phyloP scores from a whole-genome alignment of 2,888 invertebrate genomes.

The Amblyteles armatorius region DNA sequence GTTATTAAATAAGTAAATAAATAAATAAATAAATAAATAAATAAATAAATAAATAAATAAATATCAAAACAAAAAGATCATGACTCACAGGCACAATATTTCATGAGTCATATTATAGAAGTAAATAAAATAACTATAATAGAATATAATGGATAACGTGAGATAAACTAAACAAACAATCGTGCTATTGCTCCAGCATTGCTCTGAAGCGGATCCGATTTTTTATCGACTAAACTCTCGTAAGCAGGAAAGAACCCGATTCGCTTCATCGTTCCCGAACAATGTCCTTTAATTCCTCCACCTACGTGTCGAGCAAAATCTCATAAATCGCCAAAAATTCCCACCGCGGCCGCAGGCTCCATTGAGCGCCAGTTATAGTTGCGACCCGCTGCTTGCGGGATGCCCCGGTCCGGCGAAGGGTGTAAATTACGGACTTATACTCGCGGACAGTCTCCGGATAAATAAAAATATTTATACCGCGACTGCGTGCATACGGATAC shows the following conservation, averaged over 20 bases:
- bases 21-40: too few species aligned
- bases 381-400: conserved; percentile 8
- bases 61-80: too few species aligned
- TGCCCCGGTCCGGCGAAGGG: conserved; percentile 66
- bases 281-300: conserved; percentile 78
- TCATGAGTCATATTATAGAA: background rate
- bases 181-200: conserved; percentile 15
- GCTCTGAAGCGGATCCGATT: conserved; percentile 71
- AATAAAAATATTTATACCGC: conserved; percentile 82
- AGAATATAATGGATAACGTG: background rate
- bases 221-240: conserved; percentile 73
- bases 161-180: conserved; percentile 44
- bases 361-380: conserved; percentile 12
- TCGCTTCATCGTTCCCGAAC: conserved; percentile 70
- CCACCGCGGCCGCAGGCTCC: conserved; percentile 62
- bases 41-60: too few species aligned
- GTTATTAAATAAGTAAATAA: too few species aligned
- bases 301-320: conserved; percentile 75
- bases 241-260: conserved; percentile 63
- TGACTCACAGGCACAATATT: too few species aligned
- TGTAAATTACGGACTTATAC: conserved; percentile 82
- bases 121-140: background rate
- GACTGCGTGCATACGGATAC: conserved; percentile 79
- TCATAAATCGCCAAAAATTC: conserved; percentile 81
- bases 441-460: conserved; percentile 76